Evolutionary conservation across 2,113 vertebrate species (phyloP), one percentile per base, ranked within the genome.

Genomic region (Sialia sialis): DNA sequence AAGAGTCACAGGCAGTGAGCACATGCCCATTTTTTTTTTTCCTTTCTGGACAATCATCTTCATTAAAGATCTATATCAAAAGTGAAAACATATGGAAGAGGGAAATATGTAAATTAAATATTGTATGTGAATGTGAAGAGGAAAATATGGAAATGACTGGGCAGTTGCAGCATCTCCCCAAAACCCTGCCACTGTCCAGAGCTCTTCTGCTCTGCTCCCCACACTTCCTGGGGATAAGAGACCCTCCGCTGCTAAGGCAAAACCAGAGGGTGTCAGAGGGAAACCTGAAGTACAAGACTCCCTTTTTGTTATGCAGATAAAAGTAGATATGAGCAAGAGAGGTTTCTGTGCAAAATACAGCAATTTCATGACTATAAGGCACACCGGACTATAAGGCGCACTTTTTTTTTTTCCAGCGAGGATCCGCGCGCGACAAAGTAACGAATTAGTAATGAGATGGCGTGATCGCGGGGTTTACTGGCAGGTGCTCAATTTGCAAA

Each of bases 121-220:
- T 26, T 72, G 9, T 19, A 20, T 5, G 5, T 23, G 66, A 64
- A 68, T 18, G 2, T 18, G 74, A 58, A 85, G 13, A 23, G 26
- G 2, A 18, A 80, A 39, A 44, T 25, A 9, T 6, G 17, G 29
- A 55, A 77, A 60, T 23, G 26, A 13, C 6, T 1, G 4, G 38
- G 29, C 12, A 56, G 30, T 5, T 58, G n/a, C 25, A 39, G 4
- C 30, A 39, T 43, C 41, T 87, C 49, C 29, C 48, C 3, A 1
- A 43, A 77, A 29, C 26, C 6, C n/a, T 76, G 25, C 12, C 13
- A 5, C 8, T 9, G 3, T 32, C 25, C 54, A 3, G 0, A 2
- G 20, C 23, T 38, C 2, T 22, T 27, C 46, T 81, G 62, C 41
- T 7, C 13, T 17, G 8, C 30, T 44, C 48, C 32, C 19, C 6